Conservation (phyloP, 2,113 vertebrate genomes). For the Phaethornis superciliosus region DNA sequence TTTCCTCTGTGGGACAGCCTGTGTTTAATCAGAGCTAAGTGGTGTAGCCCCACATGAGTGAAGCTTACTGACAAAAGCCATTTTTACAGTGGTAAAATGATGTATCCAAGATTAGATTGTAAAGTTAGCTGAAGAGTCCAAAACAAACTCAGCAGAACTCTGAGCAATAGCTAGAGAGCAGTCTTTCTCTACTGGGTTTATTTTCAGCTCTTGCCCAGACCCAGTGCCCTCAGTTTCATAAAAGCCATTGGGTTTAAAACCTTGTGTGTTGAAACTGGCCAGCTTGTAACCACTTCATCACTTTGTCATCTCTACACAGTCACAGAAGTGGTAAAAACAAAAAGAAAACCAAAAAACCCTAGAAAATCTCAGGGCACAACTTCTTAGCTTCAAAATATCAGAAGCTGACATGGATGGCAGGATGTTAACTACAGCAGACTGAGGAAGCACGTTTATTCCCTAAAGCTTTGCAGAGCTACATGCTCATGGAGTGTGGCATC, state of each 20-base stretch:
- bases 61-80: not conserved
- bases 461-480: not conserved
- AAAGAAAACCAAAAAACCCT: not conserved
- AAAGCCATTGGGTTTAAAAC: not conserved
- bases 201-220: not conserved
- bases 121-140: not conserved
- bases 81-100: not conserved
- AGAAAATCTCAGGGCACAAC: not conserved
- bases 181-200: not conserved
- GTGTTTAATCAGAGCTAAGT: not conserved
- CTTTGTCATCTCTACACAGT: not conserved
- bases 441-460: not conserved
- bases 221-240: not conserved
- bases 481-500: not conserved
- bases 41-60: not conserved
- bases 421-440: not conserved
- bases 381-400: not conserved
- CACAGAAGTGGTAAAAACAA: not conserved
- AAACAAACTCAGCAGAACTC: not conserved
- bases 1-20: not conserved
- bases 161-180: not conserved
- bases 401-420: not conserved
- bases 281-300: not conserved
- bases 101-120: not conserved
- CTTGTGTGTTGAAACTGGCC: not conserved